Evolutionary conservation across 2,888 invertebrate genomes (phyloP).

Genomic region (Tinea semifulvella): DNA sequence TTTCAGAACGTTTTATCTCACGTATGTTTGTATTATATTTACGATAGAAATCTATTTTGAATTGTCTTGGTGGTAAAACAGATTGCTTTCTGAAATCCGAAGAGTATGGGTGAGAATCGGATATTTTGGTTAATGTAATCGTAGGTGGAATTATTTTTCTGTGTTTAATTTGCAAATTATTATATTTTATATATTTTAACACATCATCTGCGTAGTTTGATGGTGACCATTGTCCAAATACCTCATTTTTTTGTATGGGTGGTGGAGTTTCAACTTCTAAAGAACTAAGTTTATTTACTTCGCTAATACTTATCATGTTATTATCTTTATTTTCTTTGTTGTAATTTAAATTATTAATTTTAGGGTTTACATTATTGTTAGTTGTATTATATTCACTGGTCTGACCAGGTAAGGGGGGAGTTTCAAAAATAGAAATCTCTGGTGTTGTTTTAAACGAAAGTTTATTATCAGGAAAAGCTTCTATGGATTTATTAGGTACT

Average conservation of each 20-base stretch:
- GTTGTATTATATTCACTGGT: background rate
- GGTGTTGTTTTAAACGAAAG: conserved; percentile 17
- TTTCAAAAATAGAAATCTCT: conserved; percentile 34
- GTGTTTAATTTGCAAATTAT: conserved; percentile 34
- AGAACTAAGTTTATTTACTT: background rate
- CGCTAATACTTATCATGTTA: background rate
- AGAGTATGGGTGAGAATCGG: conserved; percentile 43
- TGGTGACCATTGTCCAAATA: conserved; percentile 49
- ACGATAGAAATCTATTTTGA: conserved; percentile 31
- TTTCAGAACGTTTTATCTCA: conserved; percentile 28
- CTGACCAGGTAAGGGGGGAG: conserved; percentile 33
- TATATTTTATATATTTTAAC: conserved; percentile 46
- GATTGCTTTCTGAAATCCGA: conserved; percentile 38
- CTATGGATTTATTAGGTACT: background rate
- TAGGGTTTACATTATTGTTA: conserved; percentile 12
- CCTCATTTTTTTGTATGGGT: conserved; percentile 29
- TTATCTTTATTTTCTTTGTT: background rate
- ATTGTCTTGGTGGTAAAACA: conserved; percentile 32
- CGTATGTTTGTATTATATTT: conserved; percentile 28
- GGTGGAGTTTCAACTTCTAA: conserved; percentile 39
- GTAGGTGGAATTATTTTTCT: conserved; percentile 36
- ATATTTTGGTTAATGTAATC: conserved; percentile 37
- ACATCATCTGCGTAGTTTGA: conserved; percentile 47
- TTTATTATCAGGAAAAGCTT: too few relatives aligned
- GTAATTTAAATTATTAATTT: background rate